These are phyloP conservation scores for Notospermus geniculatus DNA, from an alignment of 1,140 invertebrate genomes.

Conservation along the genomic window DNA sequence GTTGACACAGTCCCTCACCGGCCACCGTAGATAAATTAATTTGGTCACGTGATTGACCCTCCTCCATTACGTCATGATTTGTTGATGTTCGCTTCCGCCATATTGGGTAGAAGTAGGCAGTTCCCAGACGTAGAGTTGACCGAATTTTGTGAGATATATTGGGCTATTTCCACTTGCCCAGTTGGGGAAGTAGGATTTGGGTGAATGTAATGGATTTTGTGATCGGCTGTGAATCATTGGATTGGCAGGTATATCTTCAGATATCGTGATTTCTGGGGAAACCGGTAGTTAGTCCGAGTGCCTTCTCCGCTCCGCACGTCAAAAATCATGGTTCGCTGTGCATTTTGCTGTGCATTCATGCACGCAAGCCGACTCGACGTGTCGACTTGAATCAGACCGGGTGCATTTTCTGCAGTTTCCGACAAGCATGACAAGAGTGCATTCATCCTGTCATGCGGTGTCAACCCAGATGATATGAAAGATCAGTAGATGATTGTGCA, in stretches of 20 bases:
- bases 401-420: too few relatives aligned
- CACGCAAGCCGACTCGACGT: too few relatives aligned
- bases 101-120: constrained; percentile 6
- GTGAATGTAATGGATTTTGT: background rate
- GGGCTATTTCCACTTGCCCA: constrained; percentile 4
- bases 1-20: too few relatives aligned
- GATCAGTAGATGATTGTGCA: too few relatives aligned
- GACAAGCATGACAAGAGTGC: too few relatives aligned
- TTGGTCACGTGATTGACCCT: background rate
- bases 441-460: too few relatives aligned
- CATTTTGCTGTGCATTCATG: too few relatives aligned
- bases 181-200: background rate
- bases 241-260: background rate
- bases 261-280: background rate
- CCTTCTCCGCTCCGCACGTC: too few relatives aligned
- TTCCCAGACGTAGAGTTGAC: background rate
- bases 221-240: constrained; percentile 6
- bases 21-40: background rate
- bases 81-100: constrained; percentile 13
- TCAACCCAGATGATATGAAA: too few relatives aligned
- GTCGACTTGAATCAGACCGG: too few relatives aligned
- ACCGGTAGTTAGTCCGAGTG: too few relatives aligned
- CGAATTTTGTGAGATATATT: constrained; percentile 6
- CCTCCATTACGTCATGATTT: constrained; percentile 12
- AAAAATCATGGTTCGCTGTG: too few relatives aligned